These are phyloP conservation scores for Megalopta genalis DNA, from an alignment of 1,140 invertebrate genomes.

Conservation along the genomic window DNA sequence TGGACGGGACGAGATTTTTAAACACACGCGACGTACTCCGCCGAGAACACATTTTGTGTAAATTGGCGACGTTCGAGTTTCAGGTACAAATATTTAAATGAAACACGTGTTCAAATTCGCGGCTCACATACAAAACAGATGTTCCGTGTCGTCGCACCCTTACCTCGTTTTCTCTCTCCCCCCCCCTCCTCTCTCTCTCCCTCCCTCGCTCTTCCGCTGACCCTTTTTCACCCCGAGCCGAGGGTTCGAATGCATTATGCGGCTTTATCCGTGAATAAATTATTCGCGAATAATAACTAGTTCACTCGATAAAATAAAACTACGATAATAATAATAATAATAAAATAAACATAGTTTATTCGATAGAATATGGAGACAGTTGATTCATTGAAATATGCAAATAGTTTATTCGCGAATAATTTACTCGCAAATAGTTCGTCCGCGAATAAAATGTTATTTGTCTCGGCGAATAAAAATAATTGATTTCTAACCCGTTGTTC, in stretches of 20 bases:
- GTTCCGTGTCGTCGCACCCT: conserved; percentile 26
- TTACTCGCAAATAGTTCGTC: too few relatives aligned
- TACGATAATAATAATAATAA: too few relatives aligned
- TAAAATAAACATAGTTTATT: too few relatives aligned
- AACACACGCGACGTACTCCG: not conserved
- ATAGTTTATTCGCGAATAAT: too few relatives aligned
- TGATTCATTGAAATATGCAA: too few relatives aligned
- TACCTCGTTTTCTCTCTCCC: too few relatives aligned
- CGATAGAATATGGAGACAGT: too few relatives aligned
- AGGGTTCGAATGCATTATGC: conserved; percentile 38
- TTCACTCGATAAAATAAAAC: too few relatives aligned
- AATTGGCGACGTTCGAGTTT: conserved; percentile 69
- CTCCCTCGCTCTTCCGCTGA: not conserved
- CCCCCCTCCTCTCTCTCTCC: not conserved
- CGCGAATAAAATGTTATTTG: too few relatives aligned
- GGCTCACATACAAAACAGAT: conserved; percentile 73
- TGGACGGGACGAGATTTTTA: conserved; percentile 19
- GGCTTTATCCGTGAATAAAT: not conserved
- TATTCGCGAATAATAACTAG: too few relatives aligned
- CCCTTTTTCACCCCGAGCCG: not conserved
- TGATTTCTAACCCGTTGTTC: too few relatives aligned
- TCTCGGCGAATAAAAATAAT: too few relatives aligned
- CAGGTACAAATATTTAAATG: conserved; percentile 71
- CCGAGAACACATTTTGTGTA: conserved; percentile 55
- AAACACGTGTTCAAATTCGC: conserved; percentile 74